Conservation (phyloP, 2,113 vertebrate species). For the Haemorhous mexicanus region DNA sequence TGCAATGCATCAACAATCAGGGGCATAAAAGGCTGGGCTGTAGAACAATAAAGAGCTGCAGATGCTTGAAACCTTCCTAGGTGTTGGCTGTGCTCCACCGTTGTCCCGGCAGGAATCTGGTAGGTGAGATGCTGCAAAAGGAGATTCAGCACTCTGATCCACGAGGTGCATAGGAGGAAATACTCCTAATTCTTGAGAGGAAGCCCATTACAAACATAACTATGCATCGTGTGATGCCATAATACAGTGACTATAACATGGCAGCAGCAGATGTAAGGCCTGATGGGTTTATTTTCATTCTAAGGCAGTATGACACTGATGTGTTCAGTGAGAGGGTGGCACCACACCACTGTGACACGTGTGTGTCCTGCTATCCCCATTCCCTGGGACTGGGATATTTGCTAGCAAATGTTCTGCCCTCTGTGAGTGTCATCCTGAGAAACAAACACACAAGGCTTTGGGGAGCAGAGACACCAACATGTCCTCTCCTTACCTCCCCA, state of each 20-base stretch:
- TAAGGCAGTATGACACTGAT: neutral
- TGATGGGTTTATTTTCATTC: neutral
- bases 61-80: neutral
- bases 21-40: neutral
- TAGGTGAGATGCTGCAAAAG: neutral
- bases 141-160: neutral
- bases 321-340: neutral
- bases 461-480: neutral
- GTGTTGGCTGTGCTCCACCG: neutral
- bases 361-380: rapidly evolving
- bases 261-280: neutral
- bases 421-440: neutral
- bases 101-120: rapidly evolving
- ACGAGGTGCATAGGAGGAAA: neutral
- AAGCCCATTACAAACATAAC: neutral
- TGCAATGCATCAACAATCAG: rapidly evolving
- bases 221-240: neutral
- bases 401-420: neutral
- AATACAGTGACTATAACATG: neutral
- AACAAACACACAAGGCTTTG: neutral
- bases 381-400: neutral
- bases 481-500: rapidly evolving
- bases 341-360: rapidly evolving
- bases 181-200: neutral
- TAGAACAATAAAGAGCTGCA: neutral